Evolutionary conservation across 2,888 invertebrate genomes (phyloP), one percentile per base, ranked within the genome.

Genomic region (Drosophila birchii): DNA sequence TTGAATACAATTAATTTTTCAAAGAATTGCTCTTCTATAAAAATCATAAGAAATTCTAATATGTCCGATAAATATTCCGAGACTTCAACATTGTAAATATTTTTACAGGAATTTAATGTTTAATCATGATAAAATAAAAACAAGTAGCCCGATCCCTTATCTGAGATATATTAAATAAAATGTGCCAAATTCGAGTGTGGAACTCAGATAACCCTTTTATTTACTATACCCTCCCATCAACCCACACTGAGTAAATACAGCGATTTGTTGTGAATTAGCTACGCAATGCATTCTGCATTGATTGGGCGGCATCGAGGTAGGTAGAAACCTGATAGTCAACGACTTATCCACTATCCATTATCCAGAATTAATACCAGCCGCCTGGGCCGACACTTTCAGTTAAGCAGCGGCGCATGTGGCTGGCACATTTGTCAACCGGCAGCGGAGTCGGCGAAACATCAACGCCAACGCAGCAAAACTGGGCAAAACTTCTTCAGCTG

Each of bases 331-430:
- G 56, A 73, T 75, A 68, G 49, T 41, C 59, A 57, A 36, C 34
- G 55, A 47, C 41, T 26, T 63, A 55, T 49, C 61, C 59, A 74
- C n/a, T 39, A 45, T 3, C 38, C 26, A 47, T 41, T 64, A 64
- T 53, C 51, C 51, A 43, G 64, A 36, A 51, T 64, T 63, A 47
- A 47, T 75, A 69, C 76, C 71, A 69, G 67, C 66, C 68, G 70
- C 41, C 41, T 39, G 38, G 78, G 72, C 85, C 77, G 68, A 80
- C 86, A 82, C 88, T 79, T 76, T 84, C 69, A 78, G 83, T 78
- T 80, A 78, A 88, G 66, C 79, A 88, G 66, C 79, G 80, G 84
- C 80, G 88, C 86, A 88, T 85, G 87, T 74, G 88, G 79, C 75
- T 71, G 78, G 75, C 49, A 70, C 85, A 88, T 85, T 85, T 85